Conservation (phyloP, 2,888 invertebrate species). For the Parnassius mnemosyne region DNA sequence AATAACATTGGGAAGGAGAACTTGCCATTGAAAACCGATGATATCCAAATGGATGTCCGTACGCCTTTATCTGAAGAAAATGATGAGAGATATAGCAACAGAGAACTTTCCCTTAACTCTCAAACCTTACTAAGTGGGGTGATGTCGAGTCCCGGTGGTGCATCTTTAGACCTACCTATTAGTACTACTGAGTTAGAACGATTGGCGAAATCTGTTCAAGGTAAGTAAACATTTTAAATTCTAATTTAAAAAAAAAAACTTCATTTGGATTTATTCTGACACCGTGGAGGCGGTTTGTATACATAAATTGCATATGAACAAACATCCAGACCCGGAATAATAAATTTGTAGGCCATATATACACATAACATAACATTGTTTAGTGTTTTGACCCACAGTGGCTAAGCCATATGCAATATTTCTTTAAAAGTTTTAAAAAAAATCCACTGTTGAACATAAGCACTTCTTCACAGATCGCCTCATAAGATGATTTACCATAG, state of each 20-base stretch:
- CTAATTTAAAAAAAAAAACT: slow-evolving; percentile 3
- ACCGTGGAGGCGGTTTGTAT: too few relatives aligned
- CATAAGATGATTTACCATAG: too few relatives aligned
- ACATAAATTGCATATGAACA: too few relatives aligned
- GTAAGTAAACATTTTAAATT: slow-evolving; percentile 35
- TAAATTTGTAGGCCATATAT: neutral
- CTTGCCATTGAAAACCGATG: slow-evolving; percentile 52
- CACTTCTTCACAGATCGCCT: too few relatives aligned
- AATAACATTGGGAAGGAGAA: slow-evolving; percentile 63
- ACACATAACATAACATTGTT: too few relatives aligned
- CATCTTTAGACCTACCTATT: slow-evolving; percentile 64
- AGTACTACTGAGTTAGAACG: slow-evolving; percentile 65
- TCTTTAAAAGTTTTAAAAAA: too few relatives aligned
- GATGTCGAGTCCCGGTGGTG: slow-evolving; percentile 61
- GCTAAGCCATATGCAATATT: too few relatives aligned
- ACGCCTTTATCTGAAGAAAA: slow-evolving; percentile 43
- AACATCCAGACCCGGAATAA: too few relatives aligned
- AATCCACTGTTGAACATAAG: too few relatives aligned
- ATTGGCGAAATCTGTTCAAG: slow-evolving; percentile 67
- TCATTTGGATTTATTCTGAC: too few relatives aligned
- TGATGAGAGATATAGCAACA: slow-evolving; percentile 38
- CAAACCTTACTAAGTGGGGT: slow-evolving; percentile 17
- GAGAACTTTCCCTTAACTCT: slow-evolving; percentile 6
- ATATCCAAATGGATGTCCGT: slow-evolving; percentile 43
- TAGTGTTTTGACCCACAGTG: too few relatives aligned